phyloP scores from a whole-genome alignment of 2,113 vertebrate species.

The Leucoraja erinaceus region DNA sequence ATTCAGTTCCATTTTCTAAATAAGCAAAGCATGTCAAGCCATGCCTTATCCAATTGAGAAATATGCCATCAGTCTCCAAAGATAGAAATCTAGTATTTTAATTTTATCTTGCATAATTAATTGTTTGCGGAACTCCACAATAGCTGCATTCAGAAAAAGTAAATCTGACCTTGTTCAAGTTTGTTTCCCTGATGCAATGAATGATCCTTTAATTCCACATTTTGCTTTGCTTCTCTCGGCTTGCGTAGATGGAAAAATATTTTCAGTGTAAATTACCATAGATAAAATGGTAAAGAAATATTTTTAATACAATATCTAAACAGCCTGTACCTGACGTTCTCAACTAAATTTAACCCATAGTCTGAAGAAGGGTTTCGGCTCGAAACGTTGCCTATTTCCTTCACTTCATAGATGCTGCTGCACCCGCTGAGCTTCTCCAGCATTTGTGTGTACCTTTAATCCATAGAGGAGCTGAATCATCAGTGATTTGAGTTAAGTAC shows the following conservation, averaged over 20 bases:
- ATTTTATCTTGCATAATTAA: constrained; percentile 31
- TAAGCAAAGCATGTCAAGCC: constrained; percentile 53
- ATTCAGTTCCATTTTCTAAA: constrained; percentile 59
- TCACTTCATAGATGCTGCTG: no score
- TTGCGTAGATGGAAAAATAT: background rate
- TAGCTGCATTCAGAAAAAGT: constrained; percentile 19
- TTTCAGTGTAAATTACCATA: background rate
- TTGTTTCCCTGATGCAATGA: constrained; percentile 9
- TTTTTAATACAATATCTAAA: background rate
- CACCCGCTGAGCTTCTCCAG: no score
- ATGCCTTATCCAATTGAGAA: constrained; percentile 26
- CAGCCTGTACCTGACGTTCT: background rate
- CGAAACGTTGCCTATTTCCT: no score
- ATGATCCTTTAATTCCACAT: constrained; percentile 19
- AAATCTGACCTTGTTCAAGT: constrained; percentile 16
- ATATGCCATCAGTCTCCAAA: background rate
- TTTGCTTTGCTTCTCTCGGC: background rate
- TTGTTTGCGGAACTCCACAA: constrained; percentile 24
- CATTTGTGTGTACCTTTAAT: no score
- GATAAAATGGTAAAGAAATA: background rate
- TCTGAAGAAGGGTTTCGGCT: no score
- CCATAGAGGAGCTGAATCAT: background rate
- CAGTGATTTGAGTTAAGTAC: background rate
- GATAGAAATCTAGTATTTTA: constrained; percentile 34
- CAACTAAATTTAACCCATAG: background rate